Conservation (phyloP, 2,888 invertebrate genomes). For the Mesodorylaimus sp. region DNA sequence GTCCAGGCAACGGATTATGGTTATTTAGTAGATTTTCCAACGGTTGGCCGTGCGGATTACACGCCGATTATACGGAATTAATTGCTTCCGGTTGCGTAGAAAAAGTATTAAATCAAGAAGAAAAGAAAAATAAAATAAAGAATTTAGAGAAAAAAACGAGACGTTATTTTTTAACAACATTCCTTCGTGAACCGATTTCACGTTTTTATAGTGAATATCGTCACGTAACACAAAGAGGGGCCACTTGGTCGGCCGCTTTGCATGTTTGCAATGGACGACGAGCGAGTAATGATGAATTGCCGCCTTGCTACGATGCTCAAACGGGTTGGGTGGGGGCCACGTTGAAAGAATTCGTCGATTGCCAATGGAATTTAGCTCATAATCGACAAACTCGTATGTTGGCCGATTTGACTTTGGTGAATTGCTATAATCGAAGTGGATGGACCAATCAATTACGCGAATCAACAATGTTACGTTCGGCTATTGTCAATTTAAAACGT, state of each 20-base stretch:
- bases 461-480: conserved; percentile 71
- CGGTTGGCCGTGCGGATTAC: conserved; percentile 84
- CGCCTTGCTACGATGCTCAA: conserved; percentile 38
- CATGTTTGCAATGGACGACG: conserved; percentile 35
- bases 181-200: conserved; percentile 76
- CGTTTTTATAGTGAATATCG: conserved; percentile 87
- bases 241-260: conserved; percentile 32
- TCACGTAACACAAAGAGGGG: conserved; percentile 68
- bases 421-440: conserved; percentile 58
- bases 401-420: conserved; percentile 77
- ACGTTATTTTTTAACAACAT: conserved; percentile 83
- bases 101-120: conserved; percentile 44
- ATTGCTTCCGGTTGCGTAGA: conserved; percentile 60
- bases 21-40: conserved; percentile 89
- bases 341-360: conserved; percentile 70
- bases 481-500: conserved; percentile 68
- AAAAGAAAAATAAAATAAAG: background rate
- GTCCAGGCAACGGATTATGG: conserved; percentile 52
- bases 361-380: conserved; percentile 77
- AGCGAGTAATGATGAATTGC: conserved; percentile 61
- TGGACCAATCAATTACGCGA: conserved; percentile 44
- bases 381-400: conserved; percentile 95
- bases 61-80: conserved; percentile 81
- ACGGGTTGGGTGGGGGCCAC: conserved; percentile 50
- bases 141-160: background rate